Conservation (phyloP, 1,140 invertebrate species). For the Drosophila lacertosa region DNA sequence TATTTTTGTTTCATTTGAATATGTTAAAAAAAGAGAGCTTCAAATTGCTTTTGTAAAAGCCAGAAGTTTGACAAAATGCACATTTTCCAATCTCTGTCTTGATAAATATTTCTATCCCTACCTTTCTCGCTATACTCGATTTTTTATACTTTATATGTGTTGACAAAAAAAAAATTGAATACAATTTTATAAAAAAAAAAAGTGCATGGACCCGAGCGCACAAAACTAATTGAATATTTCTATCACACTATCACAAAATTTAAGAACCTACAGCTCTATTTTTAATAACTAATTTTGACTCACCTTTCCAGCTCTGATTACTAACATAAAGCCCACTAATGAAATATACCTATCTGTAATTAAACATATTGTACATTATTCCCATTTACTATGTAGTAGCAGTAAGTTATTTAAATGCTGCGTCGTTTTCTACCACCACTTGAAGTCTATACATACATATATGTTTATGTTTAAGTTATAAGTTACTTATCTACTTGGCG, state of each 20-base stretch:
- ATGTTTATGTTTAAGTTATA: slow-evolving; percentile 31
- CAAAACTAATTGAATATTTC: slow-evolving; percentile 55
- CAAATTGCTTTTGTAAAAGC: slow-evolving; percentile 13
- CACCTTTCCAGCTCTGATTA: slow-evolving; percentile 68
- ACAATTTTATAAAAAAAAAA: slow-evolving; percentile 42
- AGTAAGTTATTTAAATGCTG: slow-evolving; percentile 62
- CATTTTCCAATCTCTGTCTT: slow-evolving; percentile 52
- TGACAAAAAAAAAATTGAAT: slow-evolving; percentile 46
- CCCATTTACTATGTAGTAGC: slow-evolving; percentile 54
- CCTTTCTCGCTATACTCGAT: slow-evolving; percentile 56
- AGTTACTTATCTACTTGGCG: slow-evolving; percentile 59
- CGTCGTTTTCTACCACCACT: slow-evolving; percentile 48
- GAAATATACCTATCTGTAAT: slow-evolving; percentile 25
- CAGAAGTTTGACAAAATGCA: no score
- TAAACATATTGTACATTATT: slow-evolving; percentile 39
- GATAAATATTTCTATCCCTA: slow-evolving; percentile 47
- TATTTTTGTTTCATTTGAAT: slow-evolving; percentile 8
- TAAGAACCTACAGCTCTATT: slow-evolving; percentile 42
- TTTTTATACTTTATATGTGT: slow-evolving; percentile 62
- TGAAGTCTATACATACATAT: slow-evolving; percentile 27
- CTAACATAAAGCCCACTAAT: slow-evolving; percentile 53
- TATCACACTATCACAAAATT: slow-evolving; percentile 50
- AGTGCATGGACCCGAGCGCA: slow-evolving; percentile 75
- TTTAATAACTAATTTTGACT: slow-evolving; percentile 57
- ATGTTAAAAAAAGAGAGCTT: slow-evolving; percentile 1